phyloP scores from a whole-genome alignment of 1,140 invertebrate species.

The Homalodisca vitripennis region DNA sequence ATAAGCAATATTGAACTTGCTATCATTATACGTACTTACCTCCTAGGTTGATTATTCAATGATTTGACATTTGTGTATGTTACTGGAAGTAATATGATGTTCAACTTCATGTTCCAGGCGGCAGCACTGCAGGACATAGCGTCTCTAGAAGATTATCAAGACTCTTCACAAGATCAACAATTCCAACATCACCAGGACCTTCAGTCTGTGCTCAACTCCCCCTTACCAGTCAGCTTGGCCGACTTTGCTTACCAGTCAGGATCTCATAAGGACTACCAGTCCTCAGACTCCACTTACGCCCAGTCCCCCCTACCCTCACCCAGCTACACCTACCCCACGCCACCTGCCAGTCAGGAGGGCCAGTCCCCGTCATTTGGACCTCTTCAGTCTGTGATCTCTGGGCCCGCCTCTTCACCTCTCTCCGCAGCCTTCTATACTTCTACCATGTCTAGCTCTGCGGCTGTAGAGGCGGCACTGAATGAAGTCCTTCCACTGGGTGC shows the following conservation, averaged over 20 bases:
- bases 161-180: constrained; percentile 43
- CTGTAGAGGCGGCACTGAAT: constrained; percentile 76
- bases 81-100: no score
- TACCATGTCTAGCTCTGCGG: constrained; percentile 80
- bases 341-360: constrained; percentile 79
- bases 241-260: constrained; percentile 67
- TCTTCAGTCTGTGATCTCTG: constrained; percentile 43
- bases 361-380: constrained; percentile 58
- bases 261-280: constrained; percentile 50
- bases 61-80: no score
- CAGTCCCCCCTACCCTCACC: constrained; percentile 67
- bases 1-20: no score
- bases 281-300: constrained; percentile 46
- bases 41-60: no score
- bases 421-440: constrained; percentile 81
- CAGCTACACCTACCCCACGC: constrained; percentile 76
- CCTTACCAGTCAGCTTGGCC: constrained; percentile 72
- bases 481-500: constrained; percentile 76
- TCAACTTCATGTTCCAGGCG: constrained; percentile 33
- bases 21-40: no score
- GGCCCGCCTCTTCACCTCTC: constrained; percentile 65
- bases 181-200: constrained; percentile 62
- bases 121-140: constrained; percentile 63
- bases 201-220: constrained; percentile 70
- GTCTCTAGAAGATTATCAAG: constrained; percentile 61